Base-by-base conservation (phyloP, 2,888 invertebrate genomes). In the Pasiphila rectangulata region DNA sequence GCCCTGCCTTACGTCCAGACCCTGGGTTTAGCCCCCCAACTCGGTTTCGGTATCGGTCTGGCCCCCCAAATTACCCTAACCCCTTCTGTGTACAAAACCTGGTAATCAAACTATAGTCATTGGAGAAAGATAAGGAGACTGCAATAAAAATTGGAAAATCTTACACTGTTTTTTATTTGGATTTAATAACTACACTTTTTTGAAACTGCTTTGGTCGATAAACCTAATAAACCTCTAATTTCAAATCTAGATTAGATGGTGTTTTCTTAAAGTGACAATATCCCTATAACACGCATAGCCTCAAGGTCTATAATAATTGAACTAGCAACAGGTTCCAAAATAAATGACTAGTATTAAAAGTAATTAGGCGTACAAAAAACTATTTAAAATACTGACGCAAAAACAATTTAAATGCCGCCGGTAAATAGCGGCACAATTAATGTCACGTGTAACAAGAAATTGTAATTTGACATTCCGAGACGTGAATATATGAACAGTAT, bases 241-340 rank as follows among this genome's bases (percentile, higher is more conserved):
- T n/a, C n/a, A n/a, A n/a, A n/a, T n/a, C n/a, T n/a, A n/a, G n/a
- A n/a, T n/a, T n/a, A n/a, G n/a, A n/a, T n/a, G n/a, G n/a, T n/a
- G n/a, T n/a, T n/a, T n/a, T n/a, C n/a, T n/a, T n/a, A n/a, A n/a
- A n/a, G 21, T 7, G 21, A 4, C 6, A 27, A 44, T 25, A 27
- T 21, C 39, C 34, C 21, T 0, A 2, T 4, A 13, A 38, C 21
- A 34, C n/a, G n/a, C n/a, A 36, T 9, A 10, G 15, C 19, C 10
- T 13, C 35, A 43, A 39, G 48, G 48, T 48, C 39, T 29, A 4
- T 39, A n/a, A 23, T 48, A 48, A 43, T 48, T 43, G 48, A 39
- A 34, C 10, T 17, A 20, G 16, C 12, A 16, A 23, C 19, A 20
- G 24, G 27, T 20, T 27, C 5, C 13, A 29, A 39, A 43, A 37